Conservation (phyloP, 2,888 invertebrate genomes). For the Sylvicola fuscatus region DNA sequence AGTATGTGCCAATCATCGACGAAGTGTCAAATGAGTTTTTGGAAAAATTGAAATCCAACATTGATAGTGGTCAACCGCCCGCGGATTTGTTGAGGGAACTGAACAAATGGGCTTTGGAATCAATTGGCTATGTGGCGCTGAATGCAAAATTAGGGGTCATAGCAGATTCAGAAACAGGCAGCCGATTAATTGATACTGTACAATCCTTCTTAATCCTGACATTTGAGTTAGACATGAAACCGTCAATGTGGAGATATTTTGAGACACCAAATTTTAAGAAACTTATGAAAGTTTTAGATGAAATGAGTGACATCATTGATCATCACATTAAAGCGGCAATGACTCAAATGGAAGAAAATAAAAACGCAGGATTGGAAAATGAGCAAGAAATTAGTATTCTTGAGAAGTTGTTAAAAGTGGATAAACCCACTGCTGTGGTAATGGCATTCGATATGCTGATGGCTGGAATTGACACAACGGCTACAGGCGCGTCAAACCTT, state of each 20-base stretch:
- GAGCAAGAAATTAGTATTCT: slow-evolving; percentile 26
- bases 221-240: background rate
- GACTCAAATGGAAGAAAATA: too few species aligned
- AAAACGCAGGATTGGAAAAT: too few species aligned
- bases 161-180: slow-evolving; percentile 7
- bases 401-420: slow-evolving; percentile 27
- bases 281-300: slow-evolving; percentile 20
- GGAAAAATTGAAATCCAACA: slow-evolving; percentile 12
- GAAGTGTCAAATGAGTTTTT: slow-evolving; percentile 26
- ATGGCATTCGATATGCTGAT: slow-evolving; percentile 13
- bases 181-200: background rate
- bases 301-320: slow-evolving; percentile 16
- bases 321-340: background rate
- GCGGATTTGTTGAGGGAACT: slow-evolving; percentile 28
- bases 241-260: slow-evolving; percentile 11
- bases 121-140: slow-evolving; percentile 23
- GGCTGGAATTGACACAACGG: slow-evolving; percentile 17
- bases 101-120: slow-evolving; percentile 36
- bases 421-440: slow-evolving; percentile 10
- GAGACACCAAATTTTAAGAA: slow-evolving; percentile 16
- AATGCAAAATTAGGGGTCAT: slow-evolving; percentile 19
- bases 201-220: background rate
- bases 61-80: slow-evolving; percentile 18
- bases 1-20: slow-evolving; percentile 29
- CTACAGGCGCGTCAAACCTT: slow-evolving; percentile 22